Conservation (phyloP, 2,113 vertebrate genomes). For the Hippocampus zosterae region DNA sequence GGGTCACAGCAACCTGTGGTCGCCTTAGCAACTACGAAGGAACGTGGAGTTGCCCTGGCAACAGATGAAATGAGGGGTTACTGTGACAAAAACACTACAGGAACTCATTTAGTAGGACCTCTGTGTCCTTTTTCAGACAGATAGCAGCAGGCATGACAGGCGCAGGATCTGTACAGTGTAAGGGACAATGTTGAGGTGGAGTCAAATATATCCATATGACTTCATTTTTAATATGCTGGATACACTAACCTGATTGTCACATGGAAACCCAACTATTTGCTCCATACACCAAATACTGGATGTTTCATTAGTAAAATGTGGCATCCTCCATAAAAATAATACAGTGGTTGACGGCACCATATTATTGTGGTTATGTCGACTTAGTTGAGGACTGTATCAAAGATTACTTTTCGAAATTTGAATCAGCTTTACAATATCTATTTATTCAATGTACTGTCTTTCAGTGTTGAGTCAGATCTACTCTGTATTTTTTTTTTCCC, state of each 20-base stretch:
- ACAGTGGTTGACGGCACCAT: no score
- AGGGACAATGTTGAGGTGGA: conserved; percentile 29
- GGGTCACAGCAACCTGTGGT: conserved; percentile 67
- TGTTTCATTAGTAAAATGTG: not conserved
- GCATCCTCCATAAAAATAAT: not conserved
- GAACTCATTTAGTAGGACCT: conserved; percentile 63
- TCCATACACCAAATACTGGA: not conserved
- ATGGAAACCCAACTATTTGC: conserved; percentile 17
- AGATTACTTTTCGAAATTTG: no score
- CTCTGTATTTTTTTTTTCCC: no score
- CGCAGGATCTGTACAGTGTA: conserved; percentile 34
- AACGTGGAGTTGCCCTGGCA: conserved; percentile 64
- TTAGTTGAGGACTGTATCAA: no score
- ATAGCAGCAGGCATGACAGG: conserved; percentile 53
- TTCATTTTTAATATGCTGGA: conserved; percentile 28
- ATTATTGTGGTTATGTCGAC: no score
- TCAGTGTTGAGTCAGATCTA: no score
- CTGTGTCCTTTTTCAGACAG: conserved; percentile 60
- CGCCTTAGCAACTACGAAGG: conserved; percentile 58
- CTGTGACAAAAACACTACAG: conserved; percentile 65
- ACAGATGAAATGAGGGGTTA: conserved; percentile 70
- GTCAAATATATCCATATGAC: conserved; percentile 19
- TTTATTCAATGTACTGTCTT: no score
- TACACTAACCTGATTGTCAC: conserved; percentile 6
- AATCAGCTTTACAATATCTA: no score